Base-by-base conservation (phyloP, 2,888 invertebrate genomes). In the Pycnomerus fuliginosus region DNA sequence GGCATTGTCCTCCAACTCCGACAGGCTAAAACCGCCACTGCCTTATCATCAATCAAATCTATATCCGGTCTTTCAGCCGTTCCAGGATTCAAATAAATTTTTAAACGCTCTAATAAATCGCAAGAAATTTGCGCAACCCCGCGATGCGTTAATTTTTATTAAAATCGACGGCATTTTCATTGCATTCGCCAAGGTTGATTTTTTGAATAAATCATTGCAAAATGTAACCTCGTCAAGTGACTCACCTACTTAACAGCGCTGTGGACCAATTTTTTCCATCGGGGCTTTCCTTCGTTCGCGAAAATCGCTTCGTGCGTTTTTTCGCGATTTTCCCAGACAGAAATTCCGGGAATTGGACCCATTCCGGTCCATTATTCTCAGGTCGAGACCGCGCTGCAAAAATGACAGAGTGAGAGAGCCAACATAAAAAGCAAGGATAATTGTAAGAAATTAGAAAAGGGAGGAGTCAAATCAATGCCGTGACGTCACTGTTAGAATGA, bases 381-480 rank as follows among this genome's bases (percentile, higher is more conserved):
- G 20, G 8, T 5, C 27, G 27, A 27, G 27, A 10, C 4, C 7
- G 7, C 30, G 30, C 30, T 3, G 40, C 30, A 36, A 31, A 35
- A 35, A 36, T 24, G 16, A 32, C 13, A 24, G 37, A 37, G 44
- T 34, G 44, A 40, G 37, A 44, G 44, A 40, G 38, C 23, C 36
- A 38, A 35, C 30, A 27, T 43, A 58, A 60, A 58, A 60, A 58
- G 58, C 60, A 60, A 60, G 60, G 60, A 60, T 60, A 58, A 53
- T 56, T 36, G 49, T 48, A 54, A 52, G 53, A 56, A 53, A 56
- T 59, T 54, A 56, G 55, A 56, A 60, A 59, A 56, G 61, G 64
- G 62, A 60, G 62, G 62, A 64, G 64, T 62, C 55, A 58, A n/a
- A 58, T 56, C 64, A 63, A 64, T 63, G 62, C 39, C 62, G 62